phyloP scores from a whole-genome alignment of 1,140 invertebrate genomes.

The Cephus cinctus region DNA sequence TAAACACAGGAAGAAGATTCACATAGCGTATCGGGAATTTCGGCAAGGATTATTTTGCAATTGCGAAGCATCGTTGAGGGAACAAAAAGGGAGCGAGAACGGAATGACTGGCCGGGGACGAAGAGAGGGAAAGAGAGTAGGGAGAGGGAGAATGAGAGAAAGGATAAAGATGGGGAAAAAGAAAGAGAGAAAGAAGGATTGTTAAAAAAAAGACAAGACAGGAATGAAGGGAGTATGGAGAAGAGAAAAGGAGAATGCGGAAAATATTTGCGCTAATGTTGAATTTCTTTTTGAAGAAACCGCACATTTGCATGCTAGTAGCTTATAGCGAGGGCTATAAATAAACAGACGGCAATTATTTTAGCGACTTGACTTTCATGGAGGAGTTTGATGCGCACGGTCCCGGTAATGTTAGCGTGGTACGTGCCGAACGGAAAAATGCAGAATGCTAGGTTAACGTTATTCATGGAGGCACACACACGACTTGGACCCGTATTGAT shows the following conservation, averaged over 20 bases:
- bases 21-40: too few species aligned
- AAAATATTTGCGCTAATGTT: slow-evolving; percentile 18
- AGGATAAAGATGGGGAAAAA: slow-evolving; percentile 5
- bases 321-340: slow-evolving; percentile 35
- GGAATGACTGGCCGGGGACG: too few species aligned
- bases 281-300: slow-evolving; percentile 16
- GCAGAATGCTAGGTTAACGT: slow-evolving; percentile 33
- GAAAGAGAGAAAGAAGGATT: neutral
- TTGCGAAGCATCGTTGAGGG: too few species aligned
- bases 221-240: slow-evolving; percentile 20
- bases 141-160: slow-evolving; percentile 14
- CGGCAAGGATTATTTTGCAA: too few species aligned
- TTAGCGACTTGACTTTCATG: slow-evolving; percentile 20
- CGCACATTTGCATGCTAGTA: neutral
- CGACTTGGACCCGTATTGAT: slow-evolving; percentile 43
- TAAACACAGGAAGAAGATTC: too few species aligned
- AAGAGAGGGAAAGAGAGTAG: too few species aligned
- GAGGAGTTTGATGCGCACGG: neutral
- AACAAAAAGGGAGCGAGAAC: too few species aligned
- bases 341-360: slow-evolving; percentile 41
- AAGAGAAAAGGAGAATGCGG: slow-evolving; percentile 3
- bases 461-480: slow-evolving; percentile 33
- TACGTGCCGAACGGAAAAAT: neutral
- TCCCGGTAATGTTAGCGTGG: neutral
- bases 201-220: slow-evolving; percentile 13